phyloP scores from a whole-genome alignment of 1,140 invertebrate genomes.

The Drusus annulatus region DNA sequence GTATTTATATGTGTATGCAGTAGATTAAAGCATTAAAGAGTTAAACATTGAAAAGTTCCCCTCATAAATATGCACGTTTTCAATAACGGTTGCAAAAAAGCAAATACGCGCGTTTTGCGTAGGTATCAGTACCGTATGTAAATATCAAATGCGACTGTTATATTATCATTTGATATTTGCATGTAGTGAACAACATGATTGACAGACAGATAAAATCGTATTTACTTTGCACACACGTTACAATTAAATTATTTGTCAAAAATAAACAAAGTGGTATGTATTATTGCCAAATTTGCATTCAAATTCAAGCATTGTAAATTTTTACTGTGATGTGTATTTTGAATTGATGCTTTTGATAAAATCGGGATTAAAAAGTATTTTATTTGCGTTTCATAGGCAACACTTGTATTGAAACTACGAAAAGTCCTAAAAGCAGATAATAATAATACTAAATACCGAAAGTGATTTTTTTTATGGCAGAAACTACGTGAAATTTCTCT shows the following conservation, averaged over 20 bases:
- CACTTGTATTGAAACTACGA: too few relatives aligned
- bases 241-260: conserved; percentile 22
- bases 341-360: too few relatives aligned
- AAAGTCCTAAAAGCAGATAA: too few relatives aligned
- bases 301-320: neutral
- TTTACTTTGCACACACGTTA: conserved; percentile 23
- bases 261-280: conserved; percentile 2
- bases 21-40: too few relatives aligned
- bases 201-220: conserved; percentile 36
- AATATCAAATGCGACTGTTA: conserved; percentile 27
- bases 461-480: too few relatives aligned
- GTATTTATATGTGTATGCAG: too few relatives aligned
- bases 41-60: too few relatives aligned
- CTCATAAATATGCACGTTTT: neutral
- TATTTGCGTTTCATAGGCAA: too few relatives aligned
- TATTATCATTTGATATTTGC: conserved; percentile 34
- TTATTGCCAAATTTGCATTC: neutral
- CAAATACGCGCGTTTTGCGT: conserved; percentile 18
- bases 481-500: too few relatives aligned
- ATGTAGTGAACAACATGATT: conserved; percentile 40
- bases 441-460: too few relatives aligned
- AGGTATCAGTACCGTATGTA: neutral
- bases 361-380: too few relatives aligned
- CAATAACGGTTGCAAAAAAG: conserved; percentile 23
- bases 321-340: neutral